A percentile compares a stretch with the other conserved stretches of the same genome.
These are phyloP conservation scores for Ctenomys sociabilis DNA, from an alignment of 2,113 vertebrate genomes.

Conservation along the genomic window DNA sequence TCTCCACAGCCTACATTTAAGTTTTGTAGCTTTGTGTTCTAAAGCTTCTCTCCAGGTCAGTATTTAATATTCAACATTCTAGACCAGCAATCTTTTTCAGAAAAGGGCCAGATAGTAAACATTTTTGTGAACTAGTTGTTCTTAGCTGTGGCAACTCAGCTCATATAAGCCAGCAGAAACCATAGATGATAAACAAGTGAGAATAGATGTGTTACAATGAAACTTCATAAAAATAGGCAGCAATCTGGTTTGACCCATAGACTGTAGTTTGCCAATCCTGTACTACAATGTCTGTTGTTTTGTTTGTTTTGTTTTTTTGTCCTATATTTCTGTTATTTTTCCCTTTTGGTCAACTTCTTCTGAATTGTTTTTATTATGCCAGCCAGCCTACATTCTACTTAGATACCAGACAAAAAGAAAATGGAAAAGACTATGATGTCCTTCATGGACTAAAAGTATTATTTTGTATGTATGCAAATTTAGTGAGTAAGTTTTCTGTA, in stretches of 20 bases:
- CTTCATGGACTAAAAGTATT: conserved; percentile 45
- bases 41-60: conserved; percentile 22
- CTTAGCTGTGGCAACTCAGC: background rate
- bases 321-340: background rate
- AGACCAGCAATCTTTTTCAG: conserved; percentile 6
- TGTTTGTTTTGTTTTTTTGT: background rate
- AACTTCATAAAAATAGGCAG: background rate
- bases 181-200: background rate
- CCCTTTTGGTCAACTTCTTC: background rate
- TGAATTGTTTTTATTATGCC: conserved; percentile 52
- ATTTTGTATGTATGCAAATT: conserved; percentile 37
- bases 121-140: conserved; percentile 30
- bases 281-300: background rate
- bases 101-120: background rate
- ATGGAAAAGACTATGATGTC: conserved; percentile 25
- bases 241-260: background rate
- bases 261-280: background rate
- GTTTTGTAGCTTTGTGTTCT: conserved; percentile 38
- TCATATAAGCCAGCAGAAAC: background rate
- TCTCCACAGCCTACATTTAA: background rate
- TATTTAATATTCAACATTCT: conserved; percentile 39
- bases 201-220: background rate
- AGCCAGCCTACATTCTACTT: background rate
- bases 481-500: conserved; percentile 18
- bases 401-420: conserved; percentile 2